Evolutionary conservation across 2,113 vertebrate genomes (phyloP).

Genomic region (Forbesichthys papilliferus): DNA sequence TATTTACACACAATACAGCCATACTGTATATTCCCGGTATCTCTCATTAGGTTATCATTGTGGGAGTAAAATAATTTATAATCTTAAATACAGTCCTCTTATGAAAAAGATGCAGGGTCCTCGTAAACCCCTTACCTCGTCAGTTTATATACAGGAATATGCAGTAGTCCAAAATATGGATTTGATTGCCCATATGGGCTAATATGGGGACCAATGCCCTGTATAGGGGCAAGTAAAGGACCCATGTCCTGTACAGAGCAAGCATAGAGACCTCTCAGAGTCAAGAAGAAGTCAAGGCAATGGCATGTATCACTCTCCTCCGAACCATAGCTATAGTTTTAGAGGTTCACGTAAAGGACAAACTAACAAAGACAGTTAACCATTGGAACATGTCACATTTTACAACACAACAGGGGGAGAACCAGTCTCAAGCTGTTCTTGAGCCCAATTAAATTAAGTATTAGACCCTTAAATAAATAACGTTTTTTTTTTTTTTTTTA

Average conservation of each 20-base stretch:
- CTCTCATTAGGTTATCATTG: constrained; percentile 92
- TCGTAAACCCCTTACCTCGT: constrained; percentile 86
- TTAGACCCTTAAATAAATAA: constrained; percentile 70
- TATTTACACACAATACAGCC: constrained; percentile 99
- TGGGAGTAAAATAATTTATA: constrained; percentile 97
- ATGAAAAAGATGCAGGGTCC: constrained; percentile 93
- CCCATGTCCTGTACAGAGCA: constrained; percentile 75
- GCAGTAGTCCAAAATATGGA: constrained; percentile 94
- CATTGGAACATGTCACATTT: constrained; percentile 74
- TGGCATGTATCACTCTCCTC: constrained; percentile 84
- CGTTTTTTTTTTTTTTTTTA: constrained; percentile 21
- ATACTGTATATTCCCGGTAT: constrained; percentile 90
- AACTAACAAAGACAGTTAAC: constrained; percentile 76
- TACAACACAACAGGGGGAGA: constrained; percentile 65
- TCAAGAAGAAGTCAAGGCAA: constrained; percentile 94
- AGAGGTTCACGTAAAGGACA: constrained; percentile 83
- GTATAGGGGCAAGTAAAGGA: constrained; percentile 66
- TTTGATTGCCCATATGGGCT: constrained; percentile 90
- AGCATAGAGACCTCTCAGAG: constrained; percentile 87
- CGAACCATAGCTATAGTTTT: constrained; percentile 77
- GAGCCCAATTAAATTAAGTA: constrained; percentile 67
- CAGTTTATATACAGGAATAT: constrained; percentile 94
- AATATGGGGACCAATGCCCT: constrained; percentile 76
- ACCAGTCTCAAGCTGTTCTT: constrained; percentile 61
- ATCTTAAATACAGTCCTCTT: constrained; percentile 97